Percentiles rank a stretch among this genome's conserved stretches.
Conservation (phyloP, 2,113 vertebrate species). For the Sylvia atricapilla region DNA sequence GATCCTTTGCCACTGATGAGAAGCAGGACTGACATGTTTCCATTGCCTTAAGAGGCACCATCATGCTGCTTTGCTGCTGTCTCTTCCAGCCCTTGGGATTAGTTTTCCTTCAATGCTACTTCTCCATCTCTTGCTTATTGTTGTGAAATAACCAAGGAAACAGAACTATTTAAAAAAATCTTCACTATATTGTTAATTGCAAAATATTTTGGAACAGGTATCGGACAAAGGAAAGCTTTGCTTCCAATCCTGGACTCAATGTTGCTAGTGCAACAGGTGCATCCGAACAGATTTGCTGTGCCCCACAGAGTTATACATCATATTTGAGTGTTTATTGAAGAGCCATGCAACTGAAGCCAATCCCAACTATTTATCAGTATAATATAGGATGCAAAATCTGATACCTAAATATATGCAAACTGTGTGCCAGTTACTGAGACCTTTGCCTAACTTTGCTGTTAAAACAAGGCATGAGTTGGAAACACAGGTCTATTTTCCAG, state of each 20-base stretch:
- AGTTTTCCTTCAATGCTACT: neutral
- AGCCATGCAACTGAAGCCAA: neutral
- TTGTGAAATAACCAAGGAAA: neutral
- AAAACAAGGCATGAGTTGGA: neutral
- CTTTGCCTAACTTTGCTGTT: neutral
- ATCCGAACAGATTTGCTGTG: neutral
- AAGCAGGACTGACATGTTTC: neutral
- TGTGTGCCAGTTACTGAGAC: neutral
- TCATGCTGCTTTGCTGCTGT: neutral
- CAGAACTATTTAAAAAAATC: neutral
- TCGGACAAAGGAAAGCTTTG: neutral
- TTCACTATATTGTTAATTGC: neutral
- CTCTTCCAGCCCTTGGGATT: neutral
- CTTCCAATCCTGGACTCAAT: neutral
- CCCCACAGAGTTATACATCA: fast-evolving
- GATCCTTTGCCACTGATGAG: neutral
- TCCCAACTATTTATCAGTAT: neutral
- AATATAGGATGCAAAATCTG: neutral
- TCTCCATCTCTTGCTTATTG: neutral
- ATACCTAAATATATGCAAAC: neutral
- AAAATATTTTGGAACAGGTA: neutral
- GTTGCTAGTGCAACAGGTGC: neutral
- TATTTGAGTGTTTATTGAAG: neutral
- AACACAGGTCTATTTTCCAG: neutral
- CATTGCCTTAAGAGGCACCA: neutral